Conservation (phyloP, 2,113 vertebrate genomes). For the Amia ocellicauda region DNA sequence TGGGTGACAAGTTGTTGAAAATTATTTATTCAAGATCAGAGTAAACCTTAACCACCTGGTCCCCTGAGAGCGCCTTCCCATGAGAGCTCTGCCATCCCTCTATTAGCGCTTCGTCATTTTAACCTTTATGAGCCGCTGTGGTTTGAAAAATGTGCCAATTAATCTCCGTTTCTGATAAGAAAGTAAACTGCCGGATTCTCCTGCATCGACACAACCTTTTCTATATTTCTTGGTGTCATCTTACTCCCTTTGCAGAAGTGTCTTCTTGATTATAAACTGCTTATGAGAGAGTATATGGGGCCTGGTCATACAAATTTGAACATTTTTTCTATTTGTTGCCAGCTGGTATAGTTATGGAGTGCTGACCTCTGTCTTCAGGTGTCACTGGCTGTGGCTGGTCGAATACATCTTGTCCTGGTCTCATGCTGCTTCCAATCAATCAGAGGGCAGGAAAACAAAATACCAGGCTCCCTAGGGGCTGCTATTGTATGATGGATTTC, state of each 20-base stretch:
- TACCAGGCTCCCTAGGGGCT: too few relatives aligned
- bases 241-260: background rate
- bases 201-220: background rate
- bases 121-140: background rate
- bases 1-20: conserved; percentile 1
- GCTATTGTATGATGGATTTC: background rate
- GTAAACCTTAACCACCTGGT: background rate
- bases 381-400: background rate
- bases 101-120: background rate
- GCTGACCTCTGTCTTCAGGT: conserved; percentile 1
- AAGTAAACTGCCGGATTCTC: background rate
- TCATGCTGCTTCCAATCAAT: conserved; percentile 1
- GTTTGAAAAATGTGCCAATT: background rate
- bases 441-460: background rate
- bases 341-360: conserved; percentile 3
- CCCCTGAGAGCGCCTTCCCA: background rate
- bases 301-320: background rate
- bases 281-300: background rate
- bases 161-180: background rate
- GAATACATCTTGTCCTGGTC: background rate
- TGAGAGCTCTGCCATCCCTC: background rate
- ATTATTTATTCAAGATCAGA: conserved; percentile 6
- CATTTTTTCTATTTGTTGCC: conserved; percentile 8
- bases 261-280: background rate
- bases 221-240: background rate